These are phyloP conservation scores for Apostichopus parvimensis DNA, from an alignment of 35 echinoderm and acorn worm species.

Conservation along the genomic window DNA sequence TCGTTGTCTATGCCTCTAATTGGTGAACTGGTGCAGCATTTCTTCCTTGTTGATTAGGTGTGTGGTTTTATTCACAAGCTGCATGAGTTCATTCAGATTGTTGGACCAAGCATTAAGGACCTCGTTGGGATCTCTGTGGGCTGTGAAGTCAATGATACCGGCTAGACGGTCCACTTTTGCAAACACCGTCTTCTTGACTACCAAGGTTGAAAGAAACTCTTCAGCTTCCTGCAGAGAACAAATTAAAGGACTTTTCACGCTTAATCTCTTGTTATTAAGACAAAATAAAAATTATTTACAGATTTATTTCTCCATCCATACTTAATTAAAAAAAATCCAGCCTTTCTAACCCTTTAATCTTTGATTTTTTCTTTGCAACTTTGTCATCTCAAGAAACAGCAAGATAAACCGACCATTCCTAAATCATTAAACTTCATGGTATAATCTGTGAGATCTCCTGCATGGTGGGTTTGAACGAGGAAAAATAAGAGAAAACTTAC, in stretches of 20 bases:
- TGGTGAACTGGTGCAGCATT: conserved; percentile 89
- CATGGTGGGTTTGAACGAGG: too few relatives aligned
- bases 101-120: conserved; percentile 91
- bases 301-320: too few relatives aligned
- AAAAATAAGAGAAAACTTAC: conserved; percentile 60
- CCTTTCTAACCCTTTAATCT: too few relatives aligned
- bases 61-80: conserved; percentile 95
- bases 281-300: too few relatives aligned
- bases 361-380: too few relatives aligned
- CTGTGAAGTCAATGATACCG: conserved; percentile 87
- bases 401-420: too few relatives aligned
- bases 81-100: conserved; percentile 97
- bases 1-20: not conserved
- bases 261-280: too few relatives aligned
- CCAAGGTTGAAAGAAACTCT: conserved; percentile 87
- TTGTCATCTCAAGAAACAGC: too few relatives aligned
- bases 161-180: conserved; percentile 92
- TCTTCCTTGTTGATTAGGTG: conserved; percentile 99
- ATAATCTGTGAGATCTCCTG: too few relatives aligned
- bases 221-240: conserved; percentile 78
- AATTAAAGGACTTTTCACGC: not conserved
- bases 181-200: conserved; percentile 92
- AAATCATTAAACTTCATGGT: too few relatives aligned
- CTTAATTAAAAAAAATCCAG: too few relatives aligned
- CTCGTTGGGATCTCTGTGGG: conserved; percentile 88